Conservation (phyloP, 2,888 invertebrate species). For the Spialia ferax region DNA sequence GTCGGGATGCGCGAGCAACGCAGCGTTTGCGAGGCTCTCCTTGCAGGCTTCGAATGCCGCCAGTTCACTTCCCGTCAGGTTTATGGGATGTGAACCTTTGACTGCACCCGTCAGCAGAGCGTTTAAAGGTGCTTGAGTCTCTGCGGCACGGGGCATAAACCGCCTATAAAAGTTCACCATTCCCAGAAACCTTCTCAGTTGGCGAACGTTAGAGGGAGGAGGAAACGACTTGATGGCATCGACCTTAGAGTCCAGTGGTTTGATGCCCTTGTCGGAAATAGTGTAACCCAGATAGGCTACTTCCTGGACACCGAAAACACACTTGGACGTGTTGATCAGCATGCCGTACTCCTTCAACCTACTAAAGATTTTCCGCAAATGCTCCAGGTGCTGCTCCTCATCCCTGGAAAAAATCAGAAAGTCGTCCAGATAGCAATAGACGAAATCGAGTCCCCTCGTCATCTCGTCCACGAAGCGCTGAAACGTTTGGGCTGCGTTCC, state of each 20-base stretch:
- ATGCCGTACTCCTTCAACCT: background rate
- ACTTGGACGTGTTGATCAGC: background rate
- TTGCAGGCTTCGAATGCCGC: background rate
- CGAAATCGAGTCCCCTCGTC: background rate
- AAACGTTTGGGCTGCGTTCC: constrained; percentile 5
- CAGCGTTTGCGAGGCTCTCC: background rate
- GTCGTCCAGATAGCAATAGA: constrained; percentile 9
- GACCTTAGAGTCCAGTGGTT: constrained; percentile 4
- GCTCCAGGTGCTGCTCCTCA: background rate
- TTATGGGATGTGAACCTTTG: background rate
- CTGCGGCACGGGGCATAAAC: background rate
- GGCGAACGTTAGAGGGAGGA: background rate
- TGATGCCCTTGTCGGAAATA: background rate
- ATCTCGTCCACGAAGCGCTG: constrained; percentile 5
- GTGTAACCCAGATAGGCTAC: background rate
- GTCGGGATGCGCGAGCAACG: background rate
- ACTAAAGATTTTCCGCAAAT: background rate
- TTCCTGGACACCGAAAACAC: background rate
- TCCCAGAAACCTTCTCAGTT: background rate
- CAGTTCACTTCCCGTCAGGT: background rate
- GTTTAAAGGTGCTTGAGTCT: background rate
- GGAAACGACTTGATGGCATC: background rate
- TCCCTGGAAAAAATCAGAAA: background rate
- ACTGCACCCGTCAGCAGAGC: background rate
- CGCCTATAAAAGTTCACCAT: background rate